phyloP scores from a whole-genome alignment of 2,113 vertebrate genomes.

The Grammomys surdaster region DNA sequence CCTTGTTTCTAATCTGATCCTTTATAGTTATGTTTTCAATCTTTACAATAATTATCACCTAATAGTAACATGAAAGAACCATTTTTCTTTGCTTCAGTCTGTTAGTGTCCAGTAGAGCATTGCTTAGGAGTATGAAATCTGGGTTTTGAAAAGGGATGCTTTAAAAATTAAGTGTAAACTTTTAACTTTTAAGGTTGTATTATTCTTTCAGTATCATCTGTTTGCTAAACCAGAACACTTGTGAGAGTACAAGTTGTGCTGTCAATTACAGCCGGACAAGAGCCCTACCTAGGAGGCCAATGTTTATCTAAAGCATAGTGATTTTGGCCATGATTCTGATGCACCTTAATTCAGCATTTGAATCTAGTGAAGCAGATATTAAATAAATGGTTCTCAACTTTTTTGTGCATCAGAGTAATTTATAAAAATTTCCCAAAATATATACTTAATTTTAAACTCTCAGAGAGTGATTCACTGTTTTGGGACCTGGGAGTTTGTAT shows the following conservation, averaged over 20 bases:
- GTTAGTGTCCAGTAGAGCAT: conserved; percentile 26
- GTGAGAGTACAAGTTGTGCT: conserved; percentile 35
- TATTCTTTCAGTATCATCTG: conserved; percentile 37
- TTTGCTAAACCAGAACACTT: conserved; percentile 8
- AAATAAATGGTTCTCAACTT: conserved; percentile 23
- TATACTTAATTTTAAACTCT: conserved; percentile 3
- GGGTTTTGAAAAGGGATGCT: background rate
- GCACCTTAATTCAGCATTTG: conserved; percentile 18
- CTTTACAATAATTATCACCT: conserved; percentile 36
- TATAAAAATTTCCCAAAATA: conserved; percentile 48
- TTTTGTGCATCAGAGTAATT: conserved; percentile 19
- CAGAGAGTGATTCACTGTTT: conserved; percentile 45
- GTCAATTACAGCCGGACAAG: background rate
- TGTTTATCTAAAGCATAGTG: background rate
- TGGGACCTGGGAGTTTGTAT: background rate
- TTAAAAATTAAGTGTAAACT: background rate
- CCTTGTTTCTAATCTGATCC: background rate
- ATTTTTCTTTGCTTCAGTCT: background rate
- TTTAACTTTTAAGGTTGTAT: conserved; percentile 42
- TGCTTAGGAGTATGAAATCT: conserved; percentile 56
- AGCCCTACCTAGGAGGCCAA: background rate
- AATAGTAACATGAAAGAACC: background rate
- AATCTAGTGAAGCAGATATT: conserved; percentile 8
- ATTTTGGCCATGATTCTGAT: background rate
- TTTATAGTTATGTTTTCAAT: conserved; percentile 60